Evolutionary conservation across 2,888 invertebrate species (phyloP).

Genomic region (Diplolepis rosae): DNA sequence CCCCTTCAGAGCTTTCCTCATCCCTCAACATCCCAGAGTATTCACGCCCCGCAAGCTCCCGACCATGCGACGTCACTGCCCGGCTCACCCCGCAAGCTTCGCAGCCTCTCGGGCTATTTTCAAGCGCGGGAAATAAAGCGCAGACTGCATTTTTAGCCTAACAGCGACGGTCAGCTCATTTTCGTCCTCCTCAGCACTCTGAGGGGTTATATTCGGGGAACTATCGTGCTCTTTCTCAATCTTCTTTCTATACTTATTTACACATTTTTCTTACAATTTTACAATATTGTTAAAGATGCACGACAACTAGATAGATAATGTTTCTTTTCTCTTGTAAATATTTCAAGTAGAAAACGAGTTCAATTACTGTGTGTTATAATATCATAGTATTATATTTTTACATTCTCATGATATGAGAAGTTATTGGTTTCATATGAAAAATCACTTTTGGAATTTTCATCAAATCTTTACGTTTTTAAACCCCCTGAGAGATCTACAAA

Average conservation of each 20-base stretch:
- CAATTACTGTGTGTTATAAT: too few species aligned
- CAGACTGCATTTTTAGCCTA: slow-evolving; percentile 68
- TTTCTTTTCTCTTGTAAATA: too few species aligned
- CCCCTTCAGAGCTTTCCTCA: slow-evolving; percentile 40
- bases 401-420: too few species aligned
- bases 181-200: slow-evolving; percentile 55
- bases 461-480: too few species aligned
- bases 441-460: too few species aligned
- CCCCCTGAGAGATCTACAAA: too few species aligned
- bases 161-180: slow-evolving; percentile 68
- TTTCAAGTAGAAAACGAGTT: too few species aligned
- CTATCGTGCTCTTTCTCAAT: slow-evolving; percentile 45
- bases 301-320: too few species aligned
- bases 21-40: slow-evolving; percentile 40
- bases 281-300: too few species aligned
- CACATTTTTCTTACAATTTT: not conserved
- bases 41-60: slow-evolving; percentile 12
- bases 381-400: too few species aligned
- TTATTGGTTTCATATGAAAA: too few species aligned
- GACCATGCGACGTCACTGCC: slow-evolving; percentile 39
- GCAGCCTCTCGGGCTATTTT: slow-evolving; percentile 63
- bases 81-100: slow-evolving; percentile 37
- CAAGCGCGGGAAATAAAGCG: slow-evolving; percentile 68
- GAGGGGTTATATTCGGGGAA: slow-evolving; percentile 46
- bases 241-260: slow-evolving; percentile 33